These are phyloP conservation scores for Manis javanica DNA, from an alignment of 2,797 vertebrate species.

Conservation along the genomic window DNA sequence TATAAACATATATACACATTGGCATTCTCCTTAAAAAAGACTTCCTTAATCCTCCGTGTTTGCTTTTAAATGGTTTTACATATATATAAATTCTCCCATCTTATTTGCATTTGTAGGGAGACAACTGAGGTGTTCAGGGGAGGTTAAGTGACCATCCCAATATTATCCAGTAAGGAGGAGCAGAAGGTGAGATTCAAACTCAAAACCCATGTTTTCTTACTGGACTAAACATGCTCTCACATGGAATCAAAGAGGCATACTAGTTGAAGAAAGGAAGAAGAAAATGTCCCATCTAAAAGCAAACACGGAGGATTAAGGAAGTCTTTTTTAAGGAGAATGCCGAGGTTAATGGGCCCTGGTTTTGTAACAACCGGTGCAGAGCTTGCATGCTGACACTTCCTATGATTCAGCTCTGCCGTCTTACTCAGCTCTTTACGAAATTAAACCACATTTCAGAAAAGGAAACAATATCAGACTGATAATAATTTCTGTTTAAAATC, in stretches of 20 bases:
- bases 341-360: neutral
- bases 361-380: neutral
- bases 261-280: neutral
- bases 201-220: neutral
- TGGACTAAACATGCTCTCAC: neutral
- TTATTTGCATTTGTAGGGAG: neutral
- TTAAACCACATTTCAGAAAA: slow-evolving; percentile 80
- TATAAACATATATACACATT: neutral
- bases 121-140: neutral
- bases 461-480: slow-evolving; percentile 83
- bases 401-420: slow-evolving; percentile 81
- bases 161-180: neutral
- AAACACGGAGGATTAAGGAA: neutral
- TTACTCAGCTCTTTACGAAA: slow-evolving; percentile 69
- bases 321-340: neutral
- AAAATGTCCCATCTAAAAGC: neutral
- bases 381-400: slow-evolving; percentile 64
- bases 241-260: neutral
- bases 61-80: neutral
- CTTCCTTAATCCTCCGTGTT: neutral
- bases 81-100: neutral
- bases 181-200: neutral
- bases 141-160: neutral
- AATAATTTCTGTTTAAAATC: slow-evolving; percentile 84
- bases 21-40: neutral